A percentile compares a stretch with the other conserved stretches of the same genome.
Conservation (phyloP, 2,797 vertebrate genomes). For the Numenius phaeopus region DNA sequence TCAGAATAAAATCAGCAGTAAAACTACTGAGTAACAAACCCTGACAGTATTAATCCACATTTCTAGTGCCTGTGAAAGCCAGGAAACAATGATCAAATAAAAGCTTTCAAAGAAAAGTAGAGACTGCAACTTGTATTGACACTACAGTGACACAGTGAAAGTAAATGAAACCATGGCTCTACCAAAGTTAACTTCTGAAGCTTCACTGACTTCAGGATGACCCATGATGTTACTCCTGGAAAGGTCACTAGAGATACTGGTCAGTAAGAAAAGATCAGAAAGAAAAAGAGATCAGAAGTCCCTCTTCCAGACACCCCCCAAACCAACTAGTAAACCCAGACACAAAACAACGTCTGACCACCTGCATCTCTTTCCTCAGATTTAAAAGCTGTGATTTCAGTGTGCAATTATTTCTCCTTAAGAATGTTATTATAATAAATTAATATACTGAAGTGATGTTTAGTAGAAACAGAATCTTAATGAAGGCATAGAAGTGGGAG, state of each 20-base stretch:
- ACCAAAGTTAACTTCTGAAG: not conserved
- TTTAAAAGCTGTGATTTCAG: not conserved
- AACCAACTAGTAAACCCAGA: not conserved
- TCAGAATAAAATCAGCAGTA: not conserved
- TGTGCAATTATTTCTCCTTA: not conserved
- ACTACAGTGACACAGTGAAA: not conserved
- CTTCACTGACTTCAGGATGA: not conserved
- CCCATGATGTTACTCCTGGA: not conserved
- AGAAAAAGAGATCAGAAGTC: not conserved
- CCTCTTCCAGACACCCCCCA: not conserved
- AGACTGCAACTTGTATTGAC: not conserved
- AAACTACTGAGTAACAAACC: not conserved
- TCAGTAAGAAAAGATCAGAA: not conserved
- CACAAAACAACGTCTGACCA: not conserved
- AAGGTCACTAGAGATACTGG: not conserved
- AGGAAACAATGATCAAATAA: not conserved
- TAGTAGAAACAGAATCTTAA: conserved; percentile 16
- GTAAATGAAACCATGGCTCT: not conserved
- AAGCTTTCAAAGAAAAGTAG: not conserved
- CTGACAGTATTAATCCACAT: not conserved
- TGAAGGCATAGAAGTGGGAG: not conserved
- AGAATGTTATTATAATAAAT: not conserved
- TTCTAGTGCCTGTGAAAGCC: not conserved
- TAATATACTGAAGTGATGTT: not conserved
- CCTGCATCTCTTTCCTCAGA: not conserved